A percentile compares a stretch with the other conserved stretches of the same genome.
phyloP scores from a whole-genome alignment of 1,140 invertebrate species.

The Drosophila repleta region DNA sequence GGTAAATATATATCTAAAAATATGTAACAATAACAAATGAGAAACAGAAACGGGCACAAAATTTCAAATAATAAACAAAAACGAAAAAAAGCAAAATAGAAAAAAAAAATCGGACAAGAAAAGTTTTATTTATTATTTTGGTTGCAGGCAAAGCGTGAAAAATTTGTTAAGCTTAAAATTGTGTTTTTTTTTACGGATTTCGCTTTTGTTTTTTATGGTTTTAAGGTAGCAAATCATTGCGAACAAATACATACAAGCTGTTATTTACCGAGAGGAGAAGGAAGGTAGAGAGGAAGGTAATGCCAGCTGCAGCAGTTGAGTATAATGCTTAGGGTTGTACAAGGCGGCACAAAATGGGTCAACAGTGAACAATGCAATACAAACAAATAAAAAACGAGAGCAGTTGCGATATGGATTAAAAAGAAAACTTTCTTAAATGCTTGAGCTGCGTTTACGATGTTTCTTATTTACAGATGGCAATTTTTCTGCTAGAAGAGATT shows the following conservation, averaged over 20 bases:
- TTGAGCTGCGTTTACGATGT: too few species aligned
- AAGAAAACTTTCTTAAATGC: background rate
- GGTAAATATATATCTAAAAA: slow-evolving; percentile 67
- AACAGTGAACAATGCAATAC: slow-evolving; percentile 13
- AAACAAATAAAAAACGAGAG: background rate
- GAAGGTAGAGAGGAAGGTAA: too few species aligned
- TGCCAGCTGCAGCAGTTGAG: slow-evolving; percentile 30
- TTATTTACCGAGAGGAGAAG: background rate
- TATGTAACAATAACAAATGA: slow-evolving; percentile 71
- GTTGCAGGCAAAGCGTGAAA: slow-evolving; percentile 56
- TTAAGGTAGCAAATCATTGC: slow-evolving; percentile 50
- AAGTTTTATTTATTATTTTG: slow-evolving; percentile 64
- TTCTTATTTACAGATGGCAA: too few species aligned
- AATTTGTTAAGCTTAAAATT: slow-evolving; percentile 74
- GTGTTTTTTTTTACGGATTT: slow-evolving; percentile 11
- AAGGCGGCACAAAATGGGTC: slow-evolving; percentile 35
- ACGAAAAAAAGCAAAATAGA: background rate
- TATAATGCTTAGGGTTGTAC: background rate
- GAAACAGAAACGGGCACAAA: slow-evolving; percentile 61
- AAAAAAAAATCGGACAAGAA: slow-evolving; percentile 34
- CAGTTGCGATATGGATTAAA: background rate
- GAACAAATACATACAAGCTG: slow-evolving; percentile 66
- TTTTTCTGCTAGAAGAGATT: too few species aligned
- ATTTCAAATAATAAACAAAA: slow-evolving; percentile 37
- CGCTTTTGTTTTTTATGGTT: slow-evolving; percentile 17